These are phyloP conservation scores for Ctenopoma kingsleyae DNA, from an alignment of 2,797 vertebrate genomes.

Conservation along the genomic window DNA sequence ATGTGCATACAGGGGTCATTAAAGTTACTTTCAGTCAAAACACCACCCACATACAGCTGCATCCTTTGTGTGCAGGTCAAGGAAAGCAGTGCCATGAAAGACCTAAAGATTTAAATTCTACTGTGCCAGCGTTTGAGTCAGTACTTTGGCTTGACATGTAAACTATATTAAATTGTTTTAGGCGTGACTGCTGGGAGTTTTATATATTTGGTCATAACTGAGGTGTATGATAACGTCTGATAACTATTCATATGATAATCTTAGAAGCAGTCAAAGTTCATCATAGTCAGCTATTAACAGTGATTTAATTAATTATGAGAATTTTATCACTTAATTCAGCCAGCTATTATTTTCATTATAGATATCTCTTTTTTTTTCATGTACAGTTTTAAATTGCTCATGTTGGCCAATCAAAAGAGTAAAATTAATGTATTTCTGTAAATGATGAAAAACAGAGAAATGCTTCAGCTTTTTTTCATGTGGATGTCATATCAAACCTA, in stretches of 20 bases:
- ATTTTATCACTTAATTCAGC: background rate
- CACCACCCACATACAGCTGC: background rate
- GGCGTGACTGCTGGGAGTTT: background rate
- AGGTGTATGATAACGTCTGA: background rate
- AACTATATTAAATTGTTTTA: background rate
- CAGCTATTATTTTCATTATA: background rate
- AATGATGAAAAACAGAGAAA: too few species aligned
- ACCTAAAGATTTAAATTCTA: background rate
- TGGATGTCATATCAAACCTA: too few species aligned
- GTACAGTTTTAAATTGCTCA: background rate
- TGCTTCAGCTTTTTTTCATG: too few species aligned
- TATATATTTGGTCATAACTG: background rate
- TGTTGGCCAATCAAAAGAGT: background rate
- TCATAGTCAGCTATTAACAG: background rate
- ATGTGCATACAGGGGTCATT: background rate
- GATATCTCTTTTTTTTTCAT: too few species aligned
- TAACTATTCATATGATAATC: background rate
- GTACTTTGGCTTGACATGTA: background rate
- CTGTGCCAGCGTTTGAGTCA: background rate
- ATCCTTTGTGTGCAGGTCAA: conserved; percentile 11
- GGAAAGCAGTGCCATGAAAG: background rate
- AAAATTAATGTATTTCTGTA: background rate
- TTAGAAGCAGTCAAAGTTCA: background rate
- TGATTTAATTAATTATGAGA: background rate
- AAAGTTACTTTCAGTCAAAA: background rate